These are phyloP conservation scores for Nasonia giraulti DNA, from an alignment of 1,140 invertebrate genomes.

Conservation along the genomic window DNA sequence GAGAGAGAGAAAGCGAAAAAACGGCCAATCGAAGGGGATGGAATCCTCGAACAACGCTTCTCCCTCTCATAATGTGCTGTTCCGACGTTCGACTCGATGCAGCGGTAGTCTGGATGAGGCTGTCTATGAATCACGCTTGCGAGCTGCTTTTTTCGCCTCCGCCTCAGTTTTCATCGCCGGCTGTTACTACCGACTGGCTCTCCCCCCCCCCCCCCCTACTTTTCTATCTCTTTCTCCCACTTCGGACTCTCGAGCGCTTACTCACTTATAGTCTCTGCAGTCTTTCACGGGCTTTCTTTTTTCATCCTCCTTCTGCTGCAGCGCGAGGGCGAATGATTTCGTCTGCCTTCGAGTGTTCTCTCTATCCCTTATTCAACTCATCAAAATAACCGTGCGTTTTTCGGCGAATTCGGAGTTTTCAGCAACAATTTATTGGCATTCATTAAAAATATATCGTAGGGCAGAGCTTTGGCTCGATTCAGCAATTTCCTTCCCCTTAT, in stretches of 20 bases:
- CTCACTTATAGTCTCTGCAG: not conserved
- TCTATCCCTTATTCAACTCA: not conserved
- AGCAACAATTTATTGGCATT: too few relatives aligned
- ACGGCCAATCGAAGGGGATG: conserved; percentile 51
- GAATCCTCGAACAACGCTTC: conserved; percentile 48
- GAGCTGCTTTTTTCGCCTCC: conserved; percentile 7
- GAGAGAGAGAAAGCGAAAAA: conserved; percentile 29
- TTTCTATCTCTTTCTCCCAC: too few relatives aligned
- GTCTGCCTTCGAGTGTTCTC: not conserved
- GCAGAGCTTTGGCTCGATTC: not conserved
- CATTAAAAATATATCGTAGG: not conserved
- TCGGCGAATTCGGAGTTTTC: too few relatives aligned
- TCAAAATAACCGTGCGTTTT: too few relatives aligned
- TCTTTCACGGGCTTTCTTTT: not conserved
- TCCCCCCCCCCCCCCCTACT: too few relatives aligned
- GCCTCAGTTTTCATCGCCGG: conserved; percentile 7
- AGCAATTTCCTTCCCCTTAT: not conserved
- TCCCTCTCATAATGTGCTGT: conserved; percentile 28
- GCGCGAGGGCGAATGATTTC: not conserved
- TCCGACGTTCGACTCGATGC: not conserved
- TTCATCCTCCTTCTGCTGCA: not conserved
- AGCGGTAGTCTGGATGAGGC: not conserved
- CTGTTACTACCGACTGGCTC: not conserved
- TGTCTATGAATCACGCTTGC: conserved; percentile 32
- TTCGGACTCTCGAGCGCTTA: not conserved